These are phyloP conservation scores for Eueides isabella DNA, from an alignment of 1,140 invertebrate genomes.

Conservation along the genomic window DNA sequence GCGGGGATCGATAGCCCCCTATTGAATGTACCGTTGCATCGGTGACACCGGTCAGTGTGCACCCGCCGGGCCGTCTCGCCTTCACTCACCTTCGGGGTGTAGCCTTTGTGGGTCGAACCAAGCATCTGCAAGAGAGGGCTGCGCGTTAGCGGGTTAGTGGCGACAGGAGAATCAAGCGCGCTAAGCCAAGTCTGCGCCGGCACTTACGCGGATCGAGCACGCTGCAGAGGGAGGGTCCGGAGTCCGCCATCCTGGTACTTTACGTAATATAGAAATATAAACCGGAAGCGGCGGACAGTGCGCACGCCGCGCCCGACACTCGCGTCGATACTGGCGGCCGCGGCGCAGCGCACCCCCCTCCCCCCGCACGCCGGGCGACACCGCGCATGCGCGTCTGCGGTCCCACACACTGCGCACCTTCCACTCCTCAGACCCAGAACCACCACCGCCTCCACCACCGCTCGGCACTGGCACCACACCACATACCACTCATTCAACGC, in stretches of 20 bases:
- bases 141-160: constrained; percentile 79
- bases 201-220: constrained; percentile 77
- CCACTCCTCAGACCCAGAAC: constrained; percentile 42
- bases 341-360: constrained; percentile 51
- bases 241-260: constrained; percentile 72
- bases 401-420: constrained; percentile 49
- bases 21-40: too few species aligned
- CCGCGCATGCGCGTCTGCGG: constrained; percentile 43
- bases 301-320: constrained; percentile 73
- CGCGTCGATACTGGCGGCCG: constrained; percentile 76
- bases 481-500: constrained; percentile 11
- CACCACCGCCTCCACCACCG: constrained; percentile 41
- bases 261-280: constrained; percentile 69
- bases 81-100: constrained; percentile 92
- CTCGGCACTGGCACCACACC: not conserved
- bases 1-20: constrained; percentile 47
- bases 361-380: constrained; percentile 32
- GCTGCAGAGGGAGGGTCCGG: constrained; percentile 74
- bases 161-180: constrained; percentile 69
- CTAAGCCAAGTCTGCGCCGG: constrained; percentile 62
- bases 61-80: constrained; percentile 45
- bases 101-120: constrained; percentile 95
- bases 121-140: constrained; percentile 90
- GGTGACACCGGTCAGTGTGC: constrained; percentile 14
- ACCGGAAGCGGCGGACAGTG: constrained; percentile 53